Evolutionary conservation across 2,888 invertebrate genomes (phyloP).

Genomic region (Pachydiplax longipennis): DNA sequence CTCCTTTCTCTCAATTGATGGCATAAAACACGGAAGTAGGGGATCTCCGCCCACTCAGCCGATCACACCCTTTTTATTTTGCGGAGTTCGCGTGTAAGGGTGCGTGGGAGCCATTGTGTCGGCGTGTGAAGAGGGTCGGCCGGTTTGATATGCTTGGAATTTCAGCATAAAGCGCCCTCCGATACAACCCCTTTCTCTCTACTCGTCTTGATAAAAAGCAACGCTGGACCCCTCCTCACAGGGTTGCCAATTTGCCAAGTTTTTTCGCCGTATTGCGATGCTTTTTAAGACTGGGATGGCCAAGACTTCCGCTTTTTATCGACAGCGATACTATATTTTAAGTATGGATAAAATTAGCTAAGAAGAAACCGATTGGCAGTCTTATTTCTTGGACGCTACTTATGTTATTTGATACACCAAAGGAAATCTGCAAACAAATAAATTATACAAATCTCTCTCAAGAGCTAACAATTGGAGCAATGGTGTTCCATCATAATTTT

Average conservation of each 20-base stretch:
- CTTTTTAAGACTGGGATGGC: no score
- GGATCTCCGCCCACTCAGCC: conserved; percentile 48
- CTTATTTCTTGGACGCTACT: no score
- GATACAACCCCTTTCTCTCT: background rate
- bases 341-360: no score
- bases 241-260: background rate
- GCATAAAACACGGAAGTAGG: conserved; percentile 7
- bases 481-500: no score
- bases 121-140: background rate
- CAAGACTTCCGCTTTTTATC: no score
- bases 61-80: conserved; percentile 55
- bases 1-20: conserved; percentile 39
- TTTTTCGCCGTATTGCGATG: no score
- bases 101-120: conserved; percentile 54
- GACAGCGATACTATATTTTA: no score
- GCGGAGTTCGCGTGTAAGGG: conserved; percentile 48
- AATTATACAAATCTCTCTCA: no score
- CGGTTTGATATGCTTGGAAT: background rate
- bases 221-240: background rate
- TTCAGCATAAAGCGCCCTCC: background rate
- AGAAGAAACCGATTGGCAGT: no score
- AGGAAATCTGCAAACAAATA: no score
- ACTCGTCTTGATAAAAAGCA: background rate
- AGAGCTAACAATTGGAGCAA: no score
- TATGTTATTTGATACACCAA: no score